Evolutionary conservation across 2,888 invertebrate genomes (phyloP).

Genomic region (Leucoma salicis): DNA sequence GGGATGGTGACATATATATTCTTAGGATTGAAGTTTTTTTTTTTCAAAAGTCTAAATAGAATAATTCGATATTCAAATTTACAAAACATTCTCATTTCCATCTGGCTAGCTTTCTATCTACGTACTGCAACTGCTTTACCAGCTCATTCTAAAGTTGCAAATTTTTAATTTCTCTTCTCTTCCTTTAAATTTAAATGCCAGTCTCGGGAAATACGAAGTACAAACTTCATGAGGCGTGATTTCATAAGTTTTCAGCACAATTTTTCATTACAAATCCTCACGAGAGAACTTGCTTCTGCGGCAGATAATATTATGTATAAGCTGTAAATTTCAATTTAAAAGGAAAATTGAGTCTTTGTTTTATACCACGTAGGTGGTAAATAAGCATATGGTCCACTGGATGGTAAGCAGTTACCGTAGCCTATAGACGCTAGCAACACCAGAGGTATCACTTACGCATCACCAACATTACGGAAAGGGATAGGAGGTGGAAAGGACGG

Average conservation of each 20-base stretch:
- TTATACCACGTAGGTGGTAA: too few species aligned
- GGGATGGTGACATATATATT: too few species aligned
- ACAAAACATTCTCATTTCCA: constrained; percentile 23
- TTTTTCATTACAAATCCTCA: constrained; percentile 22
- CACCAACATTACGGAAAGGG: too few species aligned
- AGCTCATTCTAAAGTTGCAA: constrained; percentile 50
- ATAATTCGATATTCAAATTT: constrained; percentile 9
- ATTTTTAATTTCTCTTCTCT: constrained; percentile 63
- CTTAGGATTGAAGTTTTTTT: too few species aligned
- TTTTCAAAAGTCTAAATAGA: background rate
- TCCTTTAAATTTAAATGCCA: constrained; percentile 54
- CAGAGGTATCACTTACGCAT: too few species aligned
- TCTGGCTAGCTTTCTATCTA: constrained; percentile 38
- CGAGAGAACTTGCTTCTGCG: constrained; percentile 4
- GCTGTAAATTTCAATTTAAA: too few species aligned
- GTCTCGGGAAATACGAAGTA: constrained; percentile 50
- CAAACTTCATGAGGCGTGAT: constrained; percentile 43
- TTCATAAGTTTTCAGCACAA: constrained; percentile 35
- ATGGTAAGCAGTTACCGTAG: too few species aligned
- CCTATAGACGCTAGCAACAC: too few species aligned
- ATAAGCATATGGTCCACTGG: too few species aligned
- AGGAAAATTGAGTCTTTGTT: too few species aligned
- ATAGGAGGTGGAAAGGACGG: too few species aligned
- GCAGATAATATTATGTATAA: too few species aligned
- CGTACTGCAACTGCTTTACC: constrained; percentile 41